Evolutionary conservation across 2,113 vertebrate species (phyloP).

Genomic region (Nerophis ophidion): DNA sequence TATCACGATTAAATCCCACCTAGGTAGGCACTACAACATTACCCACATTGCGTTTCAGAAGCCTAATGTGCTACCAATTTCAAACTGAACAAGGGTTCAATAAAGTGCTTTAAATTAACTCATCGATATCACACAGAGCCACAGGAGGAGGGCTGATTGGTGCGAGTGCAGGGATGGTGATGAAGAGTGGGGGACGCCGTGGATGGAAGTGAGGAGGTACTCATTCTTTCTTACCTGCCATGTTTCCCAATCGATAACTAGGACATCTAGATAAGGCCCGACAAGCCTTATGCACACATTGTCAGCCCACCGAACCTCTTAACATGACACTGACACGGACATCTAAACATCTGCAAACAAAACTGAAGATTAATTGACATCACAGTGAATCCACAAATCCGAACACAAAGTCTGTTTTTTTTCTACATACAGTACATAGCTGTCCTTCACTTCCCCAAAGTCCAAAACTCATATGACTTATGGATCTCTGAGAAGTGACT

Average conservation of each 20-base stretch:
- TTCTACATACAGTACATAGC: neutral
- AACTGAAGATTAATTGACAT: slow-evolving; percentile 16
- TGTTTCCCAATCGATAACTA: slow-evolving; percentile 69
- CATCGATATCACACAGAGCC: slow-evolving; percentile 35
- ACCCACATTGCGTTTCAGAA: slow-evolving; percentile 8
- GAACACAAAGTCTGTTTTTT: slow-evolving; percentile 1
- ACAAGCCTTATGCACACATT: slow-evolving; percentile 49
- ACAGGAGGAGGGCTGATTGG: slow-evolving; percentile 56
- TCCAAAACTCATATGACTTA: slow-evolving; percentile 28
- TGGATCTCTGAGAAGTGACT: slow-evolving; percentile 13
- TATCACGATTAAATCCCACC: too few species aligned
- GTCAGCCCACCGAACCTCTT: slow-evolving; percentile 40
- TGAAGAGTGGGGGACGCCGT: slow-evolving; percentile 66
- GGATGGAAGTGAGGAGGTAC: slow-evolving; percentile 39
- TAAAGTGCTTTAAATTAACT: slow-evolving; percentile 28
- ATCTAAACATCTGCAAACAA: slow-evolving; percentile 14
- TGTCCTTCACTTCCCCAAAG: slow-evolving; percentile 32
- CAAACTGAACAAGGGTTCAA: slow-evolving; percentile 25
- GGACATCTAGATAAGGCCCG: slow-evolving; percentile 70
- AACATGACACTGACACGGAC: slow-evolving; percentile 37
- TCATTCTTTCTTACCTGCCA: slow-evolving; percentile 64
- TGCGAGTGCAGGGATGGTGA: slow-evolving; percentile 39
- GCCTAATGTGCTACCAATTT: slow-evolving; percentile 7
- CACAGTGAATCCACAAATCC: slow-evolving; percentile 1
- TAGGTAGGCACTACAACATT: neutral